Evolutionary conservation across 1,140 invertebrate genomes (phyloP), one percentile per base, ranked within the genome.

Genomic region (Euwallacea fornicatus): DNA sequence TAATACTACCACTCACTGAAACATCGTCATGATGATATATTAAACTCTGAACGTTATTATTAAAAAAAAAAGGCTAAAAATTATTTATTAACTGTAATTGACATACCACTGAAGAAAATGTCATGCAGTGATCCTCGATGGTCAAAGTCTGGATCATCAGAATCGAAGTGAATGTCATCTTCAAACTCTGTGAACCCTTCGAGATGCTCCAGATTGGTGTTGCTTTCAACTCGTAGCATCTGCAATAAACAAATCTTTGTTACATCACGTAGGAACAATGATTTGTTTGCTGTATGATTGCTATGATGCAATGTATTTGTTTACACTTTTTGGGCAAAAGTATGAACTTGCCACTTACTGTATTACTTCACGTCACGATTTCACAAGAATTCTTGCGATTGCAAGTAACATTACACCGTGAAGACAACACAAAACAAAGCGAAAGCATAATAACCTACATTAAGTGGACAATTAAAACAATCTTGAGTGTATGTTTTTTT

Each of bases 121-220:
- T 72, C 56, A 55, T 72, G 63, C n/a, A 69, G 11, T 7, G 70
- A 64, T 42, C 54, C 47, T 6, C 21, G 58, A 62, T 77, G 64
- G n/a, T 72, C 75, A 61, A 80, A 80, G 66, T 80, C 79, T 10
- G 79, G 78, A 74, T 80, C 79, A 59, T 79, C 78, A 6, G 73
- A 69, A 63, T 80, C 79, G 65, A 80, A 80, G 9, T 76, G 71
- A 43, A 80, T 80, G 53, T 76, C 77, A 64, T 80, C 78, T 66
- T 80, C 79, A 60, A 76, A 80, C 47, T 80, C 79, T 13, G 78
- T 80, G 62, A 76, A 79, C 11, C 76, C 75, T 47, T 73, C 71
- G 7, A 69, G 67, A 42, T 62, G 44, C 8, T 66, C 70, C 9
- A 78, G 63, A 21, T 77, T 74, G 6, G 73, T 75, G 53, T 76